phyloP scores from a whole-genome alignment of 2,888 invertebrate genomes.

The Chalcis sispes region DNA sequence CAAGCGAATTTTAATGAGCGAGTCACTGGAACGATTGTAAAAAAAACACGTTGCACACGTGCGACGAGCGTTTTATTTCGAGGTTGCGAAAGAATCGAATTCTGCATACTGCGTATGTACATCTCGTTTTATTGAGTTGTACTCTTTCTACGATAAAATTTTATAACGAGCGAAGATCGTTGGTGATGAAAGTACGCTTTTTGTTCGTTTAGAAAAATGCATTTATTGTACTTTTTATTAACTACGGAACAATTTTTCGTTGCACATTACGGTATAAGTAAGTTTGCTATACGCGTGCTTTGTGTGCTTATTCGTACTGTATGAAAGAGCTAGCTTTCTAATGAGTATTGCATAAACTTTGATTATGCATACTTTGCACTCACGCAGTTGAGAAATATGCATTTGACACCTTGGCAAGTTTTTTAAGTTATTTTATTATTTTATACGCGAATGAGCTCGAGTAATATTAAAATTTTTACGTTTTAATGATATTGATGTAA shows the following conservation, averaged over 20 bases:
- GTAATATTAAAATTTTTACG: too few relatives aligned
- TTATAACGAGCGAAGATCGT: too few relatives aligned
- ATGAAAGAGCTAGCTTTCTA: slow-evolving; percentile 44
- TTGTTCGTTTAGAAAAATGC: not conserved
- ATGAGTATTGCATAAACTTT: slow-evolving; percentile 36
- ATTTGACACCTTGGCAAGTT: slow-evolving; percentile 1
- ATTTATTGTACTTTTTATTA: slow-evolving; percentile 7
- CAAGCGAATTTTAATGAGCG: not conserved
- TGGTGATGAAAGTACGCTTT: not conserved
- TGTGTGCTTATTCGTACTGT: slow-evolving; percentile 12
- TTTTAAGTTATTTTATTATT: slow-evolving; percentile 1
- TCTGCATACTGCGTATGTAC: too few relatives aligned
- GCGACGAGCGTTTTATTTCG: too few relatives aligned
- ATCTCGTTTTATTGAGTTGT: too few relatives aligned
- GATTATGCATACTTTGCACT: slow-evolving; percentile 18
- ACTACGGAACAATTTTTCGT: not conserved
- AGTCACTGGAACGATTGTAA: too few relatives aligned
- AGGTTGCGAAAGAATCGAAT: not conserved
- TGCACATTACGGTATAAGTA: not conserved
- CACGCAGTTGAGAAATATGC: slow-evolving; percentile 38
- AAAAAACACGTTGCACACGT: not conserved
- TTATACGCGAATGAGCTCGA: too few relatives aligned
- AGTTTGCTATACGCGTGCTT: not conserved
- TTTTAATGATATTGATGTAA: too few relatives aligned
- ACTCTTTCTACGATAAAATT: too few relatives aligned